These are phyloP conservation scores for Nyctibius grandis DNA, from an alignment of 2,797 vertebrate genomes.

Conservation along the genomic window DNA sequence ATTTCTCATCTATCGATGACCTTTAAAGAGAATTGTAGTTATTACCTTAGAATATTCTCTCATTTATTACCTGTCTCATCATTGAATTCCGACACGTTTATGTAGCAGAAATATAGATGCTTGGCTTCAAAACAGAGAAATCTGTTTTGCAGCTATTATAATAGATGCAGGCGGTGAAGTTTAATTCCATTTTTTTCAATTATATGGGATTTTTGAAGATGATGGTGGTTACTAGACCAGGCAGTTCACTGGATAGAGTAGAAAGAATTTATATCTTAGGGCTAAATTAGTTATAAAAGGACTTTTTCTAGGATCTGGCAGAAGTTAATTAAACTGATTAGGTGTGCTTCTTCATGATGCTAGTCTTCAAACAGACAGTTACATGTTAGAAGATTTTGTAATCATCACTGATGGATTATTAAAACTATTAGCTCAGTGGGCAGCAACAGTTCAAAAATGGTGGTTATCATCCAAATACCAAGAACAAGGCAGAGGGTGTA, in stretches of 20 bases:
- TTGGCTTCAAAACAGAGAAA: conserved; percentile 72
- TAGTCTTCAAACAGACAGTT: background rate
- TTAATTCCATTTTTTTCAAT: conserved; percentile 70
- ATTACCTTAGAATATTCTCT: conserved; percentile 71
- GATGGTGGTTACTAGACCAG: conserved; percentile 38
- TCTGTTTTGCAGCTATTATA: conserved; percentile 66
- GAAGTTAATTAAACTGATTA: conserved; percentile 64
- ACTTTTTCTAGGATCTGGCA: conserved; percentile 48
- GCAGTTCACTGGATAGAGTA: conserved; percentile 31
- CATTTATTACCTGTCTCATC: conserved; percentile 69
- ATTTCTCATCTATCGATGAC: conserved; percentile 78
- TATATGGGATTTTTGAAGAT: conserved; percentile 49
- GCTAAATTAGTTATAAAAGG: conserved; percentile 59
- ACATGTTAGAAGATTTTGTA: background rate
- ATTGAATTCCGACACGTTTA: conserved; percentile 67
- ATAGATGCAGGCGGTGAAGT: conserved; percentile 46
- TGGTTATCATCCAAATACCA: background rate
- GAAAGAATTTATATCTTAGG: conserved; percentile 48
- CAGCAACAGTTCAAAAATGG: background rate
- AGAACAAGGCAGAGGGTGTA: background rate
- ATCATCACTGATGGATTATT: background rate
- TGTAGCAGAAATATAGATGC: conserved; percentile 69
- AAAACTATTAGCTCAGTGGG: background rate
- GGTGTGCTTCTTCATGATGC: background rate
- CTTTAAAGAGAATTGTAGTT: conserved; percentile 82